A percentile compares a stretch with the other conserved stretches of the same genome.
Conservation (phyloP, 2,888 invertebrate genomes). For the Stramonita haemastoma region DNA sequence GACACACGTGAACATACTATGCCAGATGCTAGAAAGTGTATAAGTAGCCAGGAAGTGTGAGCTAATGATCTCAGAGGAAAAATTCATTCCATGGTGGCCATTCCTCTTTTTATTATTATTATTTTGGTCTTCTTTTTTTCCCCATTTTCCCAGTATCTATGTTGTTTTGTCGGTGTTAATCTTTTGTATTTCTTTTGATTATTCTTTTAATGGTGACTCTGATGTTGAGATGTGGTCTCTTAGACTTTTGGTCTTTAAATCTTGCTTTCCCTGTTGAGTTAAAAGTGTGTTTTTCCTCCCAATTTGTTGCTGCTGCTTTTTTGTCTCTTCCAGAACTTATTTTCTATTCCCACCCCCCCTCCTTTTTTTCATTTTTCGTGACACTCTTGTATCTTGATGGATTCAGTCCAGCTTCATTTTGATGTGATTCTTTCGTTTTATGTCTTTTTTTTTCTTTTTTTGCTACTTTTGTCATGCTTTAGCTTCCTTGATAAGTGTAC, state of each 20-base stretch:
- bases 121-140: neutral
- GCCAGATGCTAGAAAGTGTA: too few species aligned
- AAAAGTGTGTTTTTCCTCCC: conserved; percentile 7
- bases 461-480: neutral
- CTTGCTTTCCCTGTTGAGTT: conserved; percentile 1
- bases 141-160: neutral
- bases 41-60: neutral
- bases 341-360: neutral
- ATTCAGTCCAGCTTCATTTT: neutral
- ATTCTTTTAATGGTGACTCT: neutral
- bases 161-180: neutral
- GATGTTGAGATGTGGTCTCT: conserved; percentile 1
- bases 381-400: neutral
- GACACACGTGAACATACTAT: too few species aligned
- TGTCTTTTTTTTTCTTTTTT: neutral
- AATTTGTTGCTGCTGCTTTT: conserved; percentile 28
- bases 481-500: neutral
- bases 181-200: neutral
- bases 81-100: conserved; percentile 39
- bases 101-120: conserved; percentile 4
- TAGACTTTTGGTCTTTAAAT: neutral
- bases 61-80: neutral
- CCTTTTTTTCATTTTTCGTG: neutral
- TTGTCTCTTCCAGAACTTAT: neutral
- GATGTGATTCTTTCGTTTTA: neutral